Evolutionary conservation across 2,113 vertebrate species (phyloP), one percentile per base, ranked within the genome.

Genomic region (Delphinus delphis): DNA sequence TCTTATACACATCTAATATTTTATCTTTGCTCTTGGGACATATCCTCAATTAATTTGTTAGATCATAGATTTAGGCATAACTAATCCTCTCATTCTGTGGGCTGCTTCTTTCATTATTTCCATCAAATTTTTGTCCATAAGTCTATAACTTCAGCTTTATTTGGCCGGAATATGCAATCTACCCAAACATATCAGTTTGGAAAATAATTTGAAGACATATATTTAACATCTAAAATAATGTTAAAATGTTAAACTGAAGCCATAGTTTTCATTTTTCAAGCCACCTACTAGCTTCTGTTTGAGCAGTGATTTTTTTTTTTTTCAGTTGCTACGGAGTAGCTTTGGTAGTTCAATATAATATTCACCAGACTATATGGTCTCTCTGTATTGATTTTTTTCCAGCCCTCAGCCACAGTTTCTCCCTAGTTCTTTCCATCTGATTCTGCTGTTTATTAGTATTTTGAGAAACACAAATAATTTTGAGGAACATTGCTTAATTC

Each of bases 381-480:
- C 44, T 93, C 77, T 84, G 8, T 77, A 92, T 63, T 90, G 70
- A 91, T 91, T 74, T 90, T 85, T 85, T 55, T 41, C 31, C 73
- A 63, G 44, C 18, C 17, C 31, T 26, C 47, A 41, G 76, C 58
- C 74, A 76, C 25, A 62, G 25, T 74, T 80, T 80, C 58, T 89
- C 93, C 33, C 77, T 84, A 41, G 14, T 85, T 83, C 55, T 81
- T n/a, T 41, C 44, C 71, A 8, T 50, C 88, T 55, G 62, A 9
- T 70, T 80, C 41, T 81, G 9, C 5, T n/a, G 41, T 95, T 95
- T 96, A 95, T 92, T 94, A 89, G 36, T 85, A 44, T 85, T 96
- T 95, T 47, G 86, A 95, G 90, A 71, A 93, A 89, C 38, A 92
- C 38, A 68, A 73, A 79, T 87, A 93, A 89, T 88, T 95, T 70